A percentile compares a stretch with the other conserved stretches of the same genome.
phyloP scores from a whole-genome alignment of 2,888 invertebrate genomes.

The Sphaerophoria rueppellii region DNA sequence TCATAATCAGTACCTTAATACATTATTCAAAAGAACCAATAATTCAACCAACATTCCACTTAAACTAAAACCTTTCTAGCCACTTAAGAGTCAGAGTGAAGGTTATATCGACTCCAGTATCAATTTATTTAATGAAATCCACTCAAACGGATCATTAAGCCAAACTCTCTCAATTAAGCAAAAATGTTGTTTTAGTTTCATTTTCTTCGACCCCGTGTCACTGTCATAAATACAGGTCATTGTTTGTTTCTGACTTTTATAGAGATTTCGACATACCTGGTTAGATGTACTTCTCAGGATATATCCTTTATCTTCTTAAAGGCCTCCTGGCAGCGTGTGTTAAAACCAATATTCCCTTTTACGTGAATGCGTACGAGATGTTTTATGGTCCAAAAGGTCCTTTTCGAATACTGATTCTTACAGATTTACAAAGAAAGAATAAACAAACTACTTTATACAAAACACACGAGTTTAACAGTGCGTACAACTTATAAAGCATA shows the following conservation, averaged over 20 bases:
- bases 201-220: slow-evolving; percentile 30
- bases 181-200: slow-evolving; percentile 54
- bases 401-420: background rate
- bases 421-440: background rate
- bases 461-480: slow-evolving; percentile 61
- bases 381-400: slow-evolving; percentile 57
- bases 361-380: slow-evolving; percentile 26
- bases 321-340: background rate
- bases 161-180: slow-evolving; percentile 68
- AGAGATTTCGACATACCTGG: background rate
- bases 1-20: too few species aligned
- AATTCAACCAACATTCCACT: too few species aligned
- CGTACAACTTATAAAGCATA: slow-evolving; percentile 51
- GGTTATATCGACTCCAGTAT: background rate
- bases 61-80: too few species aligned
- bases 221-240: slow-evolving; percentile 61
- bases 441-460: slow-evolving; percentile 34
- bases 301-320: background rate
- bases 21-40: too few species aligned
- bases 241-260: slow-evolving; percentile 42
- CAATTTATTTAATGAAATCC: slow-evolving; percentile 59
- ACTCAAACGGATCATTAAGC: slow-evolving; percentile 70
- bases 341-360: slow-evolving; percentile 61
- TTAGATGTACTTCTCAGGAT: background rate
- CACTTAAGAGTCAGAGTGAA: background rate